These are phyloP conservation scores for Calyptomena viridis DNA, from an alignment of 2,113 vertebrate genomes.

Conservation along the genomic window DNA sequence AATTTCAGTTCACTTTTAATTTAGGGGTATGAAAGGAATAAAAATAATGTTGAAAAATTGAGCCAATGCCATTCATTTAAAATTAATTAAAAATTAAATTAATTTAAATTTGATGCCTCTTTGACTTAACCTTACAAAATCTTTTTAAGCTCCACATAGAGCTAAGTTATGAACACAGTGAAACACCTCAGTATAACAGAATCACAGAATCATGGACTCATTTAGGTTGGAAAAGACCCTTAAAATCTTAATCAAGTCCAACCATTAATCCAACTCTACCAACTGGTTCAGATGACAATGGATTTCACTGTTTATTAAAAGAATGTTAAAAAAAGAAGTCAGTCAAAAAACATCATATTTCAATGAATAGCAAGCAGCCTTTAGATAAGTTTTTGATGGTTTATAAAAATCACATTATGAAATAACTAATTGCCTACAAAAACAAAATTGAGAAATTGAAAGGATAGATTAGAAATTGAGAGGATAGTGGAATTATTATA, in stretches of 20 bases:
- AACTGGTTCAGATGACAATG: background rate
- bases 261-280: rapidly evolving
- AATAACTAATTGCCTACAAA: background rate
- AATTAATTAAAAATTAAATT: too few species aligned
- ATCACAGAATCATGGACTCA: background rate
- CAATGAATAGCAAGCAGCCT: background rate
- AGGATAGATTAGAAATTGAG: background rate
- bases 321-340: background rate
- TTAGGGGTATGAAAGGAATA: background rate
- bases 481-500: background rate
- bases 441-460: background rate
- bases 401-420: background rate
- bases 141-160: background rate
- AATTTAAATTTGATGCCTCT: too few species aligned
- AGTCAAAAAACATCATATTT: background rate
- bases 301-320: background rate
- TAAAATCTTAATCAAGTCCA: background rate
- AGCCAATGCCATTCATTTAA: background rate
- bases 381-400: background rate
- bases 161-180: background rate
- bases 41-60: background rate
- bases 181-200: background rate
- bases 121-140: background rate
- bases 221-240: background rate
- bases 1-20: background rate